Evolutionary conservation across 1,140 invertebrate genomes (phyloP).

Genomic region (Heliconius nattereri): DNA sequence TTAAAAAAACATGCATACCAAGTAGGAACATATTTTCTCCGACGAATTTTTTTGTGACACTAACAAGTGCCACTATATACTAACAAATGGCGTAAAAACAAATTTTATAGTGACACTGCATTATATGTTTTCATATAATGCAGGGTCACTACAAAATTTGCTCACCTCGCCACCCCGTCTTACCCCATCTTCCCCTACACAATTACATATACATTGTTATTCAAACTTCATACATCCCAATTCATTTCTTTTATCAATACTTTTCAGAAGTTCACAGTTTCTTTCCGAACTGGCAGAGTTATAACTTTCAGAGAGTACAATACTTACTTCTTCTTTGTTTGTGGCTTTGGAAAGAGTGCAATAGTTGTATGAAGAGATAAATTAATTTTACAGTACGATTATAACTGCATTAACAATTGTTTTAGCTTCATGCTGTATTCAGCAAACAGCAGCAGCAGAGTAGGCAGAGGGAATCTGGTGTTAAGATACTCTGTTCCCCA

Average conservation of each 20-base stretch:
- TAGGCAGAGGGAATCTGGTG: not conserved
- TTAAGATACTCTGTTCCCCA: not conserved
- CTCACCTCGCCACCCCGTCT: too few relatives aligned
- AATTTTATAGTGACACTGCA: too few relatives aligned
- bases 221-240: slow-evolving; percentile 1
- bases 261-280: not conserved
- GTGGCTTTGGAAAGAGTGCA: not conserved
- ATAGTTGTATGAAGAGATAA: not conserved
- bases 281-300: slow-evolving; percentile 5
- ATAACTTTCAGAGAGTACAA: not conserved
- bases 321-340: slow-evolving; percentile 1
- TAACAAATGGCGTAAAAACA: too few relatives aligned
- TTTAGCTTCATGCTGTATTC: too few relatives aligned
- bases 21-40: too few relatives aligned
- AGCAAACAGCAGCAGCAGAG: not conserved
- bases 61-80: too few relatives aligned
- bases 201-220: slow-evolving; percentile 1
- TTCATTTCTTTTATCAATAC: slow-evolving; percentile 10
- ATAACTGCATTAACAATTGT: not conserved
- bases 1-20: too few relatives aligned
- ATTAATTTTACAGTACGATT: not conserved
- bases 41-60: too few relatives aligned
- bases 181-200: too few relatives aligned
- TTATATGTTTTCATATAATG: too few relatives aligned
- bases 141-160: too few relatives aligned